phyloP scores from a whole-genome alignment of 1,140 invertebrate genomes.

The Parapsyche elsis region DNA sequence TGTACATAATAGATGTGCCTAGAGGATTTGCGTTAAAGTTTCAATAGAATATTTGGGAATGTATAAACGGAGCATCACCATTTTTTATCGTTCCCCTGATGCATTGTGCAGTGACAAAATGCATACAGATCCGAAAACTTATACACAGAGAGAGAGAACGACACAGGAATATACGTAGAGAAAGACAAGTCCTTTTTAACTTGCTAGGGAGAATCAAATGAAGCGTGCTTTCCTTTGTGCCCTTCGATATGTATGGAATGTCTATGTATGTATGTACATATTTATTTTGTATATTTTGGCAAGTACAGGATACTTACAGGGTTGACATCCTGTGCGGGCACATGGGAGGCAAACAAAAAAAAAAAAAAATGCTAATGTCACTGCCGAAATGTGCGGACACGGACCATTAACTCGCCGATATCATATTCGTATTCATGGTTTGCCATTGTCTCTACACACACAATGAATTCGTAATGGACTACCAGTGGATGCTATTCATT shows the following conservation, averaged over 20 bases:
- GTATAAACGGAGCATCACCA: not conserved
- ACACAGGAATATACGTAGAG: too few relatives aligned
- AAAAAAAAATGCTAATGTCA: not conserved
- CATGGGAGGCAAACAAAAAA: not conserved
- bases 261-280: not conserved
- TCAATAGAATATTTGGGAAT: not conserved
- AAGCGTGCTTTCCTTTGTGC: slow-evolving; percentile 34
- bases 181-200: slow-evolving; percentile 34
- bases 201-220: slow-evolving; percentile 28
- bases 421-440: not conserved
- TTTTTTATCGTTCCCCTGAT: slow-evolving; percentile 37
- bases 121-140: slow-evolving; percentile 12
- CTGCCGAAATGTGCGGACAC: not conserved
- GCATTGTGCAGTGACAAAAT: slow-evolving; percentile 43
- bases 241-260: too few relatives aligned
- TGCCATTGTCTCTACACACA: not conserved
- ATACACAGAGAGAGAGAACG: not conserved
- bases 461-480: not conserved
- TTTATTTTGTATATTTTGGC: not conserved
- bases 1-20: too few relatives aligned
- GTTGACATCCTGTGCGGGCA: not conserved
- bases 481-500: too few relatives aligned
- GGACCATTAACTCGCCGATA: not conserved
- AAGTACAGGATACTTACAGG: not conserved
- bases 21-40: too few relatives aligned